Base-by-base conservation (phyloP, 2,797 vertebrate genomes). In the Columba guinea region DNA sequence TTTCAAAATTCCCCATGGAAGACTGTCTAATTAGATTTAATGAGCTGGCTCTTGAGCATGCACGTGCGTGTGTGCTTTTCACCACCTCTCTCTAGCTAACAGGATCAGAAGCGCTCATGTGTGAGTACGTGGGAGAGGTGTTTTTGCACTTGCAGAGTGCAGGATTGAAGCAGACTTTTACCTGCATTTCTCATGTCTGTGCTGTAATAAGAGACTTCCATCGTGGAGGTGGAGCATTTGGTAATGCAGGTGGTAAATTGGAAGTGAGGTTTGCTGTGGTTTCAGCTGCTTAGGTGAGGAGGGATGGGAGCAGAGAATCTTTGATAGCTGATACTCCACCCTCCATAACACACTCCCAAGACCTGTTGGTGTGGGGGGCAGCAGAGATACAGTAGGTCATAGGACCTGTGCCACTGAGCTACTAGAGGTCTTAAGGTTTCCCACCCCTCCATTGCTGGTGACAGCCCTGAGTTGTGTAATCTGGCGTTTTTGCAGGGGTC, bases 401-500 rank as follows among this genome's bases (percentile, higher is more conserved):
- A 24, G 69, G n/a, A n/a, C 2, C 1, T 34, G 56, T 90, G 64
- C 39, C 79, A 65, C 78, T 3, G 27, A 81, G 53, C 81, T 94
- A 34, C 75, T 10, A 75, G 52, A 67, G 53, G 64, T 49, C 94
- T 93, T 67, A 30, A 49, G 58, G 14, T 68, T 93, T 84, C 67
- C 52, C 37, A 58, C 34, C 32, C 34, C 9, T 85, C 32, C 24
- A 3, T 69, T 27, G 11, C 64, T 91, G 77, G 79, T 55, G 77
- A 82, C 8, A 39, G 85, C 93, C 37, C 20, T 24, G 59, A 84
- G 76, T n/a, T 70, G 74, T 87, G 48, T 95, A 90, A 91, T 97
- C 95, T 96, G 93, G 75, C 87, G 92, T 97, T 94, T 93, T 94
- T 58, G 84, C 76, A 93, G 85, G 69, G 91, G 58, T 84, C 78